Evolutionary conservation across 2,888 invertebrate genomes (phyloP).

Genomic region (Noctua janthina): DNA sequence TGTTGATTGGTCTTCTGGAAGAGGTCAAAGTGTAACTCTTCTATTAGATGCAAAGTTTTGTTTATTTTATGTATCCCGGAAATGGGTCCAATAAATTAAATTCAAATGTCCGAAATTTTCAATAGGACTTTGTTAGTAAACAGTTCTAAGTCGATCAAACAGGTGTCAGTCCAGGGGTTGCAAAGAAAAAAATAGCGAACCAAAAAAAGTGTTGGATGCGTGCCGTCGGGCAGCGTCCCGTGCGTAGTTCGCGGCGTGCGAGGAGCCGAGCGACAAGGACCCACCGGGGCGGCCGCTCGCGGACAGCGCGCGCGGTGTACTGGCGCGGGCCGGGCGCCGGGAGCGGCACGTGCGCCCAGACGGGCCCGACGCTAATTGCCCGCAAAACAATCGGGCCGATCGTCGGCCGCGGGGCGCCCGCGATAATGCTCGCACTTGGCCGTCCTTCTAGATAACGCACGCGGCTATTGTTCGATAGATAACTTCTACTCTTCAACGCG

Average conservation of each 20-base stretch:
- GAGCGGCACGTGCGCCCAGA: constrained; percentile 82
- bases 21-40: constrained; percentile 1
- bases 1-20: constrained; percentile 26
- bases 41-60: constrained; percentile 16
- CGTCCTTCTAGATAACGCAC: constrained; percentile 77
- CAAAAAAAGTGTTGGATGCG: constrained; percentile 59
- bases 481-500: constrained; percentile 58
- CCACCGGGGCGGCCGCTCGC: constrained; percentile 83
- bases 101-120: constrained; percentile 35
- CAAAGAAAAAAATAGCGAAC: constrained; percentile 55
- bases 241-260: constrained; percentile 66
- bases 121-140: constrained; percentile 57
- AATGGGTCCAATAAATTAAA: constrained; percentile 37
- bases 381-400: constrained; percentile 88
- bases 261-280: constrained; percentile 63
- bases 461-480: constrained; percentile 73
- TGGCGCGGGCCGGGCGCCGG: constrained; percentile 72
- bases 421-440: constrained; percentile 76
- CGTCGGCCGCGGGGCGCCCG: constrained; percentile 74
- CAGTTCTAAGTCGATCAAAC: constrained; percentile 58
- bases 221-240: constrained; percentile 70
- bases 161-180: constrained; percentile 59
- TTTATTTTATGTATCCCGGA: constrained; percentile 21
- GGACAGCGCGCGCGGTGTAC: constrained; percentile 87
- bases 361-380: constrained; percentile 84